A percentile compares a stretch with the other conserved stretches of the same genome.
phyloP scores from a whole-genome alignment of 2,888 invertebrate species.

The Nyleta sp. region DNA sequence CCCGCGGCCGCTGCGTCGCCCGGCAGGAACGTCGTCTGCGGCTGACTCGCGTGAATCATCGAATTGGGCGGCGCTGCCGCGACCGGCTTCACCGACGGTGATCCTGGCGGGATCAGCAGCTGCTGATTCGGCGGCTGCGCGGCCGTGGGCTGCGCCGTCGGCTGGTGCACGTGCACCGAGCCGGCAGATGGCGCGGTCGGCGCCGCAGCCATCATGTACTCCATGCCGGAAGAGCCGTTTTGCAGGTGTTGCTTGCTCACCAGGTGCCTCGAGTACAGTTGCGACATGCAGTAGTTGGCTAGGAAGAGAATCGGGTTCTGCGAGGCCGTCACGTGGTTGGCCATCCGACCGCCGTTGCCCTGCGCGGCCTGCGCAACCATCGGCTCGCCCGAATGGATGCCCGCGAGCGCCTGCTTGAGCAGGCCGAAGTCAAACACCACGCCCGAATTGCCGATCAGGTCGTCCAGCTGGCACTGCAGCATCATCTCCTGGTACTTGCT shows the following conservation, averaged over 20 bases:
- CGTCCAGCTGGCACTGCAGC: constrained; percentile 88
- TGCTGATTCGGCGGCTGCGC: constrained; percentile 75
- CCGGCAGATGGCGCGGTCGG: constrained; percentile 72
- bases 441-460: constrained; percentile 87
- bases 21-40: constrained; percentile 77
- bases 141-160: constrained; percentile 62
- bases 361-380: constrained; percentile 72
- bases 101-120: constrained; percentile 78
- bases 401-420: constrained; percentile 87
- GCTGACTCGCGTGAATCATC: constrained; percentile 74
- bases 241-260: constrained; percentile 84
- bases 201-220: constrained; percentile 73
- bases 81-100: constrained; percentile 77
- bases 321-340: constrained; percentile 81
- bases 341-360: constrained; percentile 75
- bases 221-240: constrained; percentile 83
- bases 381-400: constrained; percentile 85
- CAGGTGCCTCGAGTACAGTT: constrained; percentile 87
- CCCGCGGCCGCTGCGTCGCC: constrained; percentile 64
- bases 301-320: constrained; percentile 89
- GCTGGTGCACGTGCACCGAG: constrained; percentile 81
- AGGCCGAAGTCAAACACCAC: constrained; percentile 87
- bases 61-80: constrained; percentile 74
- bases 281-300: constrained; percentile 90
- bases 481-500: constrained; percentile 88